These are phyloP conservation scores for Bombus polaris DNA, from an alignment of 1,140 invertebrate genomes.

Conservation along the genomic window DNA sequence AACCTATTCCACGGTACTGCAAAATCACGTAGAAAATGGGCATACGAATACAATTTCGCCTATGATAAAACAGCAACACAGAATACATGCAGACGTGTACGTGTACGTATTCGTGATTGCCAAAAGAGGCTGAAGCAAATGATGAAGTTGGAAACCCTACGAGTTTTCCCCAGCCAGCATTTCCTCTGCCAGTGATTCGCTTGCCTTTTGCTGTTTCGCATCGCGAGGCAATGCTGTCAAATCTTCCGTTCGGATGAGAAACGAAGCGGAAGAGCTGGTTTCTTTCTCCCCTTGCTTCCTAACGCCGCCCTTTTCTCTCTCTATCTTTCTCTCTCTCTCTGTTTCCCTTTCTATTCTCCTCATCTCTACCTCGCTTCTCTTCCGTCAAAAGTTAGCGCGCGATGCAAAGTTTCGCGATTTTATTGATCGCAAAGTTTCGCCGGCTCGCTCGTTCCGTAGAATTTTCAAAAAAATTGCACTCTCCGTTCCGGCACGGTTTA, in stretches of 20 bases:
- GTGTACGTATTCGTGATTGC: background rate
- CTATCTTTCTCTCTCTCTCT: background rate
- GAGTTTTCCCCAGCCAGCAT: conserved; percentile 50
- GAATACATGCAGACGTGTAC: background rate
- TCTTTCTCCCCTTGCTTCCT: background rate
- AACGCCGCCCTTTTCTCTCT: background rate
- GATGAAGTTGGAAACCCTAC: conserved; percentile 56
- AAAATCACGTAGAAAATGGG: background rate
- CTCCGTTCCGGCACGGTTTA: background rate
- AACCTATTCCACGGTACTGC: background rate
- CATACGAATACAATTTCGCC: background rate
- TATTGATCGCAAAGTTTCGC: conserved; percentile 64
- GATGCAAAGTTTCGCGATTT: conserved; percentile 60
- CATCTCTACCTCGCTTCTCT: too few species aligned
- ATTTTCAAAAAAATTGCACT: conserved; percentile 52
- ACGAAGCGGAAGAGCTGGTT: conserved; percentile 35
- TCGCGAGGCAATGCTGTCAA: conserved; percentile 62
- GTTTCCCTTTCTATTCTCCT: too few species aligned
- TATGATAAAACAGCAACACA: background rate
- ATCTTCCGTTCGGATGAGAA: conserved; percentile 56
- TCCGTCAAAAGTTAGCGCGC: conserved; percentile 56
- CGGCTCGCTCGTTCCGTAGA: conserved; percentile 6
- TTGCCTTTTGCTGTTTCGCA: conserved; percentile 51
- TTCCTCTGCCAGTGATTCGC: conserved; percentile 37
- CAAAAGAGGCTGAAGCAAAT: conserved; percentile 54